phyloP scores from a whole-genome alignment of 2,888 invertebrate genomes.

The Cetonia aurata region DNA sequence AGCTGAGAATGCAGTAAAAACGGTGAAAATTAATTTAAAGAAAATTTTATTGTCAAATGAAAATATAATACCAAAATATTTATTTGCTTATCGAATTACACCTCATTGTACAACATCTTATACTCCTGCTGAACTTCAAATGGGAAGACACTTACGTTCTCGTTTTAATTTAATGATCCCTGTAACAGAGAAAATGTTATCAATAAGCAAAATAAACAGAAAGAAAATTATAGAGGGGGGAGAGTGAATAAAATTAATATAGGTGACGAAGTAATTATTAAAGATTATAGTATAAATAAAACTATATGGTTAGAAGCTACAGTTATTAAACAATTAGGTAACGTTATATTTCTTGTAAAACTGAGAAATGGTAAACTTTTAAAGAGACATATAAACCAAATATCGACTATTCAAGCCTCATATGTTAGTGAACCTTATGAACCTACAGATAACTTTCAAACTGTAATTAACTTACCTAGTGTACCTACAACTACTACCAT shows the following conservation, averaged over 20 bases:
- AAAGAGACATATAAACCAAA: conserved; percentile 11
- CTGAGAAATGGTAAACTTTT: neutral
- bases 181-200: conserved; percentile 8
- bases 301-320: conserved; percentile 3
- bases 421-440: no score
- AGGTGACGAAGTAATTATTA: conserved; percentile 1
- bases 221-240: conserved; percentile 18
- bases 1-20: conserved; percentile 16
- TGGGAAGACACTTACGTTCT: conserved; percentile 8
- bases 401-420: no score
- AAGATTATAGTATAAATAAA: conserved; percentile 14
- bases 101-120: conserved; percentile 15
- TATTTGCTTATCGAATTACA: conserved; percentile 8
- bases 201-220: conserved; percentile 8
- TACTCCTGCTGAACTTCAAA: conserved; percentile 11
- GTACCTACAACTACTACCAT: no score
- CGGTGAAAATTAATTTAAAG: no score
- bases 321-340: conserved; percentile 12
- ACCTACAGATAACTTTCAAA: no score
- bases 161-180: neutral
- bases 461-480: no score
- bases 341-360: neutral
- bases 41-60: no score
- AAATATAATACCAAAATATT: conserved; percentile 6
- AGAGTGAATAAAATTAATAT: neutral